A percentile compares a stretch with the other conserved stretches of the same genome.
Conservation (phyloP, 2,888 invertebrate genomes). For the Belgica antarctica region DNA sequence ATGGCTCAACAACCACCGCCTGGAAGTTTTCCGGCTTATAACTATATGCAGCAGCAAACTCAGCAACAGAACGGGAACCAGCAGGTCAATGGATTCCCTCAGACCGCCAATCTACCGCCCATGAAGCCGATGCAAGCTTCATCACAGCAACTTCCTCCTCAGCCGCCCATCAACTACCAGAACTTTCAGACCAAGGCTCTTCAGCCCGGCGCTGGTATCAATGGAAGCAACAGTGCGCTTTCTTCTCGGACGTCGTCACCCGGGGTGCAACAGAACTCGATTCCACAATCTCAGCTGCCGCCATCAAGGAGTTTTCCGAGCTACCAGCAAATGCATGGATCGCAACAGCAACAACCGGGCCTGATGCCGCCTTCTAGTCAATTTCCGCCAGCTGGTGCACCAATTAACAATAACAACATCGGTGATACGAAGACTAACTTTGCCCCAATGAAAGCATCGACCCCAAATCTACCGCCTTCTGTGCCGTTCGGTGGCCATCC, state of each 20-base stretch:
- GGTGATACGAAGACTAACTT: not conserved
- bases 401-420: conserved; percentile 19
- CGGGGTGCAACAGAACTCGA: conserved; percentile 44
- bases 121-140: conserved; percentile 20
- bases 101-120: not conserved
- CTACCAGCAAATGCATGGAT: conserved; percentile 24
- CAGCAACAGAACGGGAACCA: conserved; percentile 10
- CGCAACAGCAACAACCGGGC: not conserved
- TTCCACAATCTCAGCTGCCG: conserved; percentile 38
- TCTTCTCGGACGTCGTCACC: conserved; percentile 55
- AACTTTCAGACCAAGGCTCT: conserved; percentile 41
- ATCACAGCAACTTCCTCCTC: conserved; percentile 8
- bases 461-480: not conserved
- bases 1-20: conserved; percentile 41
- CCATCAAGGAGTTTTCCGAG: conserved; percentile 39
- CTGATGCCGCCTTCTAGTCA: conserved; percentile 30
- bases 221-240: conserved; percentile 48
- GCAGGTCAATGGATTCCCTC: conserved; percentile 13
- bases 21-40: conserved; percentile 13
- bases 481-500: too few relatives aligned
- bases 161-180: conserved; percentile 33
- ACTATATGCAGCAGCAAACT: conserved; percentile 11
- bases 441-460: not conserved
- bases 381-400: conserved; percentile 11
- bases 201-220: conserved; percentile 5